A percentile compares a stretch with the other conserved stretches of the same genome.
Evolutionary conservation across 2,888 invertebrate genomes (phyloP).

Genomic region (Philaethria dido): DNA sequence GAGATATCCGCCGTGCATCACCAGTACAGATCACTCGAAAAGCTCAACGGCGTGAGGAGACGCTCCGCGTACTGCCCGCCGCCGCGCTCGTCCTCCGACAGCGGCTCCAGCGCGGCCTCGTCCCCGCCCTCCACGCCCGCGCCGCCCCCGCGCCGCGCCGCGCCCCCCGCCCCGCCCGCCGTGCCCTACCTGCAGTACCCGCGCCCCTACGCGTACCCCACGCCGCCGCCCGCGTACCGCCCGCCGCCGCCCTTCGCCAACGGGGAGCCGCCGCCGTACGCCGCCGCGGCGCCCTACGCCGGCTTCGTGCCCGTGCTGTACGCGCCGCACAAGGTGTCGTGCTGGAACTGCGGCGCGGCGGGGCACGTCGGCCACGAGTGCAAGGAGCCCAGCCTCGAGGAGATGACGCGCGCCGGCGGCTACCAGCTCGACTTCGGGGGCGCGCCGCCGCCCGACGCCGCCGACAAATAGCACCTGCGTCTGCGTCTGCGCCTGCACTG

Average conservation of each 20-base stretch:
- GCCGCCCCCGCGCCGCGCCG: conserved; percentile 67
- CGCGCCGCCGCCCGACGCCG: conserved; percentile 65
- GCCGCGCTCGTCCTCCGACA: conserved; percentile 70
- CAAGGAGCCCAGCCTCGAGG: conserved; percentile 95
- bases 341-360: conserved; percentile 96
- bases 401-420: conserved; percentile 90
- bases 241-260: conserved; percentile 76
- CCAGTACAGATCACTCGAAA: conserved; percentile 83
- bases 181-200: conserved; percentile 68
- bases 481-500: conserved; percentile 44
- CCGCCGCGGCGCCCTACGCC: conserved; percentile 73
- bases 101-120: conserved; percentile 73
- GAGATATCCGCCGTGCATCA: conserved; percentile 83
- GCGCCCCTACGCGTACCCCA: conserved; percentile 70
- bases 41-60: conserved; percentile 82
- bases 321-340: conserved; percentile 88
- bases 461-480: conserved; percentile 71
- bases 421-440: conserved; percentile 87
- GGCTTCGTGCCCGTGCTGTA: conserved; percentile 80
- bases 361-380: conserved; percentile 94
- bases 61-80: conserved; percentile 64
- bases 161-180: conserved; percentile 63
- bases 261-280: conserved; percentile 76
- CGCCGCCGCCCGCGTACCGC: conserved; percentile 71
- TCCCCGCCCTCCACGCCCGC: conserved; percentile 75